Base-by-base conservation (phyloP, 92 coral and sea anemone species). In the Phenganax marumi region DNA sequence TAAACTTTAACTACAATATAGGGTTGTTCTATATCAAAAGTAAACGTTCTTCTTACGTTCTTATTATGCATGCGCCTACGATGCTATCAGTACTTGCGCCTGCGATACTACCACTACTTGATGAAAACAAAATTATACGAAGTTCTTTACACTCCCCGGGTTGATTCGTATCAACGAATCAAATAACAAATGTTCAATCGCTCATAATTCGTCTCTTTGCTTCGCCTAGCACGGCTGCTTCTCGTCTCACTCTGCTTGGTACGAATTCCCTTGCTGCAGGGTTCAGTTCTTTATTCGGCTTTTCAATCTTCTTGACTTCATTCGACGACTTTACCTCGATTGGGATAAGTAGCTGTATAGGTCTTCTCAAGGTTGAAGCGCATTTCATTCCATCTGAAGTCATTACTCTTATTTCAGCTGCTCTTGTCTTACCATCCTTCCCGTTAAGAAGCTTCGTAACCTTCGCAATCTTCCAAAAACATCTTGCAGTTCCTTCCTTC, bases 401-500 rank as follows among this genome's bases (percentile, higher is more conserved):
- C 74, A 33, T 68, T 16, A 68, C 74, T 68, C 16, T 3, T 68
- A 68, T 68, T 68, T 68, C 74, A 9, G 50, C 74, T 26, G 74
- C 74, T 47, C 74, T 12, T 47, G 33, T n/a, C 51, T 68, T 68
- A 33, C 74, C 73, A 66, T 66, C 75, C 21, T 49, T 70, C 1
- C 75, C 52, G 25, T 17, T 16, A 39, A 70, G 7, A 7, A 70
- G 16, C 6, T 68, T 68, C 7, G 74, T 68, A 68, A 68, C 74
- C 23, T 68, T 68, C n/a, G 75, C 75, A 70, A 66, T 14, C 72
- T 66, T 66, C 72, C 72, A 66, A 4, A 3, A 66, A 39, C 72
- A 66, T 23, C 47, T 70, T 39, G 74, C 74, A 9, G 74, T 68
- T 11, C 74, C 74, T 68, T 68, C 50, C 16, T 68, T 68, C 75